A percentile compares a stretch with the other conserved stretches of the same genome.
Evolutionary conservation across 2,797 vertebrate genomes (phyloP).

Genomic region (Menidia menidia): DNA sequence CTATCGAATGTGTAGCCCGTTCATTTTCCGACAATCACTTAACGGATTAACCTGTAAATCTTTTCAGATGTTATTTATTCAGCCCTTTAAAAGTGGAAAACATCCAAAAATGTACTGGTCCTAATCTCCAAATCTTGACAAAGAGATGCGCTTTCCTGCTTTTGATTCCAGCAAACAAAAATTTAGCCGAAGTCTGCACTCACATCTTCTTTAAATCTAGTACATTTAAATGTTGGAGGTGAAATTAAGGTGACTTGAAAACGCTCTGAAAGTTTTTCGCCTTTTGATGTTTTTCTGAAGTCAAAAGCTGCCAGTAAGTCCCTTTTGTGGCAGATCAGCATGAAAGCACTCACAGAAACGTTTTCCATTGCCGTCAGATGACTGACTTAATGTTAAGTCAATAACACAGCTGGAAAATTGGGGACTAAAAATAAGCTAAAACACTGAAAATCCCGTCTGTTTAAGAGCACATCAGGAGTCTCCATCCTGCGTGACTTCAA

Average conservation of each 20-base stretch:
- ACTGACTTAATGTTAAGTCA: not conserved
- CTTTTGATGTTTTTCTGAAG: too few species aligned
- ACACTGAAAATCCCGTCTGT: slow-evolving; percentile 15
- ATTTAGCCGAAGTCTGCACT: too few species aligned
- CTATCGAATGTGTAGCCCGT: not conserved
- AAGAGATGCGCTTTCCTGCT: not conserved
- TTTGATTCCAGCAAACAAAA: not conserved
- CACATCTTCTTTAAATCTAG: too few species aligned
- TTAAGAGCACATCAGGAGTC: slow-evolving; percentile 65
- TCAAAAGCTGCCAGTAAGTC: not conserved
- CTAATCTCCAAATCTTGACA: not conserved
- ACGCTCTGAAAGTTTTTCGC: not conserved
- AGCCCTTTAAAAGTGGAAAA: not conserved
- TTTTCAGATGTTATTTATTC: not conserved
- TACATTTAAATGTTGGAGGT: not conserved
- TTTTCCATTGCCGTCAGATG: not conserved
- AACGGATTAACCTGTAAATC: not conserved
- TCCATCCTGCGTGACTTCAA: slow-evolving; percentile 66
- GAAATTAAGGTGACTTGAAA: not conserved
- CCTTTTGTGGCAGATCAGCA: too few species aligned
- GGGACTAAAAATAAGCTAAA: not conserved
- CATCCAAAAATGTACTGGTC: not conserved
- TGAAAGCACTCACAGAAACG: not conserved
- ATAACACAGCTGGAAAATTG: not conserved
- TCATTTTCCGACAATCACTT: not conserved